Conservation (phyloP, 2,888 invertebrate species). For the Chaitophorus viminalis region DNA sequence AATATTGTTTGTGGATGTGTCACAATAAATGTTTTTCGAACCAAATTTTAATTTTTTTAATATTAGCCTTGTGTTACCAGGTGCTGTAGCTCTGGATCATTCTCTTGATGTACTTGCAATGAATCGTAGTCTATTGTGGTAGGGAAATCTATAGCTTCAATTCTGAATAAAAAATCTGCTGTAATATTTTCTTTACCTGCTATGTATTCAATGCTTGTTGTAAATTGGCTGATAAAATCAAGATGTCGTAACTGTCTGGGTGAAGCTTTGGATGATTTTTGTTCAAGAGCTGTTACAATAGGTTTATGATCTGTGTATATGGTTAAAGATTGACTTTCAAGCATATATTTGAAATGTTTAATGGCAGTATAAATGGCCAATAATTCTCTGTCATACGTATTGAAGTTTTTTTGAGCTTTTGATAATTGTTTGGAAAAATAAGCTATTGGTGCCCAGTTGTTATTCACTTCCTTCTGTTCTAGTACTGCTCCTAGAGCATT, state of each 20-base stretch:
- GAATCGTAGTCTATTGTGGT: neutral
- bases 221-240: conserved; percentile 57
- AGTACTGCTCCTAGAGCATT: conserved; percentile 66
- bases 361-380: conserved; percentile 25
- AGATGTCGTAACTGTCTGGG: conserved; percentile 57
- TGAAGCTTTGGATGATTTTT: conserved; percentile 50
- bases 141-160: conserved; percentile 28
- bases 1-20: conserved; percentile 64
- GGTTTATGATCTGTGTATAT: conserved; percentile 63
- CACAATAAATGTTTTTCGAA: conserved; percentile 20
- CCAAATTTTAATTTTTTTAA: conserved; percentile 13
- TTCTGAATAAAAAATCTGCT: conserved; percentile 62
- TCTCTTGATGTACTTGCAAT: conserved; percentile 26
- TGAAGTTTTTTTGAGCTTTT: conserved; percentile 51
- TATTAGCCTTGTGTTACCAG: neutral
- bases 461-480: conserved; percentile 66
- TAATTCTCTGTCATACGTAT: conserved; percentile 61
- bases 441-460: conserved; percentile 51
- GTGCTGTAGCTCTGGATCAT: conserved; percentile 34
- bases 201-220: conserved; percentile 59
- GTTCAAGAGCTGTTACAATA: conserved; percentile 60
- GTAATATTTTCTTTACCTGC: conserved; percentile 57
- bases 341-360: conserved; percentile 57
- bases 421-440: conserved; percentile 62
- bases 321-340: conserved; percentile 63